phyloP scores from a whole-genome alignment of 2,797 vertebrate species.

The Aselliscus stoliczkanus region DNA sequence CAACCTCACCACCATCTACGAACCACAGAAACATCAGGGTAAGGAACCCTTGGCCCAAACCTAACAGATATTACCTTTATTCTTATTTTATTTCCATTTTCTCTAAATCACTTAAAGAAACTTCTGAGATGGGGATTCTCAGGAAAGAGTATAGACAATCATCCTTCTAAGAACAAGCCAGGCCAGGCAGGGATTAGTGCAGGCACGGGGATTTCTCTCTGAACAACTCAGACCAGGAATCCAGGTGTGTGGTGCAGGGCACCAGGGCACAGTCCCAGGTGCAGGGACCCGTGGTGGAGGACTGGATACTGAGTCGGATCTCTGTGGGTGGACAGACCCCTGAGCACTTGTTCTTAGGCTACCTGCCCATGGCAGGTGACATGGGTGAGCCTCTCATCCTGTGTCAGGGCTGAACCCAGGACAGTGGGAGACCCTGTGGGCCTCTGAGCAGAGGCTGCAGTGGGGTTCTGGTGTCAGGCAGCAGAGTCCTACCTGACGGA shows the following conservation, averaged over 20 bases:
- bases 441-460: background rate
- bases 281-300: rapidly evolving
- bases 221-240: no score
- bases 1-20: background rate
- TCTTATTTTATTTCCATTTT: background rate
- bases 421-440: background rate
- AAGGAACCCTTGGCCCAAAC: background rate
- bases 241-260: no score
- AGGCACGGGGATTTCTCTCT: background rate
- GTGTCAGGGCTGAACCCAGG: background rate
- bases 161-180: background rate
- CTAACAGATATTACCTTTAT: background rate
- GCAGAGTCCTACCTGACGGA: background rate
- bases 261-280: background rate
- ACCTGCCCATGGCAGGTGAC: background rate
- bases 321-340: background rate
- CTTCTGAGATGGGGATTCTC: background rate
- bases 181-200: no score
- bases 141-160: background rate
- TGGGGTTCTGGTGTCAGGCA: background rate
- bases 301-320: background rate
- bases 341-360: background rate
- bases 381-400: background rate
- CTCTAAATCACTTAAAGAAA: background rate
- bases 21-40: no score